Percentiles rank a stretch among this genome's conserved stretches.
These are phyloP conservation scores for Sitophilus oryzae DNA, from an alignment of 1,140 invertebrate species.

Conservation along the genomic window DNA sequence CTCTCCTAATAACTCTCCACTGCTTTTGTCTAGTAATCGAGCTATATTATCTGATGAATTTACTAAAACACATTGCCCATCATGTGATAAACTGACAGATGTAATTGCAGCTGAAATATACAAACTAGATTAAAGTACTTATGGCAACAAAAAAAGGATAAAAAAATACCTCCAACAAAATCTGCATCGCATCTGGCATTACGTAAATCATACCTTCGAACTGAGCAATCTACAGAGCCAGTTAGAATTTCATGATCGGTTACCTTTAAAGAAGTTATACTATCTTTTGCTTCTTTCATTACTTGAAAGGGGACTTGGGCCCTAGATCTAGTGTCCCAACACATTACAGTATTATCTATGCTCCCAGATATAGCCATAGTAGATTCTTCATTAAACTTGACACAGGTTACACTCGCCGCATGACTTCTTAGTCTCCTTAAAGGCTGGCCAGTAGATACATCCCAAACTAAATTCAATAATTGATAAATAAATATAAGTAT, in stretches of 20 bases:
- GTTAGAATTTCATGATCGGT: slow-evolving; percentile 88
- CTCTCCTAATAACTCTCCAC: slow-evolving; percentile 73
- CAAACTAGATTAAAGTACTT: neutral
- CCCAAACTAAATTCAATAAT: slow-evolving; percentile 58
- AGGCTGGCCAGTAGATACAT: slow-evolving; percentile 79
- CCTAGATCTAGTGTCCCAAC: slow-evolving; percentile 79
- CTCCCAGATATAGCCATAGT: slow-evolving; percentile 84
- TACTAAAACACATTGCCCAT: slow-evolving; percentile 80
- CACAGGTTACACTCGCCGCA: slow-evolving; percentile 79
- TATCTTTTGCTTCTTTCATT: slow-evolving; percentile 88
- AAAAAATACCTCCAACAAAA: slow-evolving; percentile 68
- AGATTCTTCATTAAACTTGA: slow-evolving; percentile 91
- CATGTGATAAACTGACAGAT: slow-evolving; percentile 68
- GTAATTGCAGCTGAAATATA: slow-evolving; percentile 61
- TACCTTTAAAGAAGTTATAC: slow-evolving; percentile 78
- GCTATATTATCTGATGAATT: slow-evolving; percentile 77
- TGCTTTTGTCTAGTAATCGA: slow-evolving; percentile 83
- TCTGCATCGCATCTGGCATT: slow-evolving; percentile 78
- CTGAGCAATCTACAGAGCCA: slow-evolving; percentile 81
- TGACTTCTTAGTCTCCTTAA: slow-evolving; percentile 79
- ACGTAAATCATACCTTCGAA: slow-evolving; percentile 86
- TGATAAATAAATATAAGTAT: neutral
- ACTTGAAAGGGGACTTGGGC: slow-evolving; percentile 71
- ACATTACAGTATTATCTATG: slow-evolving; percentile 83
- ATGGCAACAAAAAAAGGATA: neutral